phyloP scores from a whole-genome alignment of 2,888 invertebrate genomes.

The Deilephila elpenor region DNA sequence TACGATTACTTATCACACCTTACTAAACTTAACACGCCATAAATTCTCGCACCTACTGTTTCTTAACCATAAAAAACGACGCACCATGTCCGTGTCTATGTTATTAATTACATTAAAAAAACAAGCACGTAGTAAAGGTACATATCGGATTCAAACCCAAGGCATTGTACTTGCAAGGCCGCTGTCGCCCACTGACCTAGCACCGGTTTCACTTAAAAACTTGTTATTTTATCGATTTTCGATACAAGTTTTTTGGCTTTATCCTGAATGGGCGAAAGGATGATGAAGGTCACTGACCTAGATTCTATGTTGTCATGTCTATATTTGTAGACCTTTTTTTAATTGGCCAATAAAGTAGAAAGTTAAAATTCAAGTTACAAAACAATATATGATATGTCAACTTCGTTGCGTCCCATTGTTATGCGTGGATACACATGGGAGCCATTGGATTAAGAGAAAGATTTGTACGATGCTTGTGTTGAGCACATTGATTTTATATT shows the following conservation, averaged over 20 bases:
- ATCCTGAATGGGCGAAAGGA: not conserved
- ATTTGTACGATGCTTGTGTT: too few relatives aligned
- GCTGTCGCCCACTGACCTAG: constrained; percentile 25
- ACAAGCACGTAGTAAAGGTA: not conserved
- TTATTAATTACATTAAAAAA: not conserved
- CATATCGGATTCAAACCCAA: not conserved
- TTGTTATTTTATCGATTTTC: not conserved
- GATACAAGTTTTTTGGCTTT: not conserved
- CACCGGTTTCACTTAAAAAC: not conserved
- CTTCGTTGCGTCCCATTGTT: too few relatives aligned
- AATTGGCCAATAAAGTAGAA: too few relatives aligned
- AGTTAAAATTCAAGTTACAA: too few relatives aligned
- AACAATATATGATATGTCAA: too few relatives aligned
- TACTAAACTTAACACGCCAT: not conserved
- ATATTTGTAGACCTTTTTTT: too few relatives aligned
- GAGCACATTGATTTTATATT: too few relatives aligned
- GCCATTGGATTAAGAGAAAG: too few relatives aligned
- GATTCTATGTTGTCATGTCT: too few relatives aligned
- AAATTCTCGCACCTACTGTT: not conserved
- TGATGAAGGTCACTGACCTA: too few relatives aligned
- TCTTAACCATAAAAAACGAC: not conserved
- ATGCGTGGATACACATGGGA: too few relatives aligned
- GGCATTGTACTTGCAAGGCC: constrained; percentile 21
- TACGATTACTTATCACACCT: too few relatives aligned
- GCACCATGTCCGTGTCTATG: not conserved